Evolutionary conservation across 2,888 invertebrate species (phyloP).

Genomic region (Apotomis turbidana): DNA sequence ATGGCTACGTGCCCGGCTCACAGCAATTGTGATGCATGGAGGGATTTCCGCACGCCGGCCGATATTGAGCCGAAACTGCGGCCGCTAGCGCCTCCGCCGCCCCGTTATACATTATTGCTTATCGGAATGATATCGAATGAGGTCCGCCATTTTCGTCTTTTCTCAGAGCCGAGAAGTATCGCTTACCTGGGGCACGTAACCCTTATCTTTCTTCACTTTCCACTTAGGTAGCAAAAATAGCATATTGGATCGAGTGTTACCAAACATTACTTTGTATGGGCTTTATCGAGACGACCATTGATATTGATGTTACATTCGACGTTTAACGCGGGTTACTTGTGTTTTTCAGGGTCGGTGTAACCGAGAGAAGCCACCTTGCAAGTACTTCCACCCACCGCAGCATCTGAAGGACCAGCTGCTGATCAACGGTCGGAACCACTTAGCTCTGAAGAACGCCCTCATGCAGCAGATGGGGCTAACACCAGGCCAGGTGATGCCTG

Average conservation of each 20-base stretch:
- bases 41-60: conserved; percentile 71
- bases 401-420: conserved; percentile 99
- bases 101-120: conserved; percentile 69
- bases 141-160: conserved; percentile 68
- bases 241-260: conserved; percentile 45
- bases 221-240: conserved; percentile 49
- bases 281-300: conserved; percentile 30
- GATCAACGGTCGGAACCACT: conserved; percentile 99
- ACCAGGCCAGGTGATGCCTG: conserved; percentile 96
- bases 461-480: conserved; percentile 98
- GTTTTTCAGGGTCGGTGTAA: conserved; percentile 98
- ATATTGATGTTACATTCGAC: conserved; percentile 27
- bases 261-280: conserved; percentile 43
- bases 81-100: conserved; percentile 50
- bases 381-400: conserved; percentile 99
- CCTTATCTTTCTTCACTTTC: conserved; percentile 62
- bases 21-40: conserved; percentile 73
- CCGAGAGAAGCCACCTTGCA: conserved; percentile 99
- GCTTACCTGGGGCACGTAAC: conserved; percentile 55
- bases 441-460: conserved; percentile 98
- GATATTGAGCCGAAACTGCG: conserved; percentile 67
- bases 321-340: conserved; percentile 14
- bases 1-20: conserved; percentile 71
- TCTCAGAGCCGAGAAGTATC: conserved; percentile 59
- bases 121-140: conserved; percentile 72